Evolutionary conservation across 2,888 invertebrate species (phyloP).

Genomic region (Ormyrus rosae): DNA sequence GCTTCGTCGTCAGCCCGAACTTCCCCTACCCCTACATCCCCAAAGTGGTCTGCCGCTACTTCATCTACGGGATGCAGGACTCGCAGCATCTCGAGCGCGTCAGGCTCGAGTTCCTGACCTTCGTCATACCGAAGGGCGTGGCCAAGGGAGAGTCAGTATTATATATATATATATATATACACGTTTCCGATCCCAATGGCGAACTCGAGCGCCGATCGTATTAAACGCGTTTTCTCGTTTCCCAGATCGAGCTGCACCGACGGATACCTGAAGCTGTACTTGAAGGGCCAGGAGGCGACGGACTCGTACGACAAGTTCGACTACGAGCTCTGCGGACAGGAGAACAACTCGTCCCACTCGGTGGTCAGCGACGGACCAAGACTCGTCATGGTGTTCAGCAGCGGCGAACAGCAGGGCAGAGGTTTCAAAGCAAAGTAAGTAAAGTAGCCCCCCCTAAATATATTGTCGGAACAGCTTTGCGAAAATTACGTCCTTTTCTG

Average conservation of each 20-base stretch:
- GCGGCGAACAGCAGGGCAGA: constrained; percentile 91
- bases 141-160: constrained; percentile 87
- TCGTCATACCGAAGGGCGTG: constrained; percentile 91
- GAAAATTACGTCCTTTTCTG: constrained; percentile 50
- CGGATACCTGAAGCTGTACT: constrained; percentile 92
- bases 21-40: constrained; percentile 96
- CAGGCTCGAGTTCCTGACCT: constrained; percentile 89
- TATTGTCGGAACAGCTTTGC: background rate
- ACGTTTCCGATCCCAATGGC: too few species aligned
- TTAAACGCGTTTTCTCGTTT: background rate
- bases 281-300: constrained; percentile 93
- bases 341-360: constrained; percentile 82
- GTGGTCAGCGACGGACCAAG: constrained; percentile 94
- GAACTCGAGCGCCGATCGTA: background rate
- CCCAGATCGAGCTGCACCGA: constrained; percentile 85
- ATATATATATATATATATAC: too few species aligned
- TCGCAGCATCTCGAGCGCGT: constrained; percentile 96
- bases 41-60: constrained; percentile 97
- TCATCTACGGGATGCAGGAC: constrained; percentile 99
- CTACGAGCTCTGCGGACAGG: constrained; percentile 92
- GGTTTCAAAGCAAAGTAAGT: constrained; percentile 91
- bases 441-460: background rate
- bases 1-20: constrained; percentile 96
- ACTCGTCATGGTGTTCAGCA: constrained; percentile 95
- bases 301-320: constrained; percentile 96